A percentile compares a stretch with the other conserved stretches of the same genome.
These are phyloP conservation scores for Odontothrips loti DNA, from an alignment of 2,888 invertebrate species.

Conservation along the genomic window DNA sequence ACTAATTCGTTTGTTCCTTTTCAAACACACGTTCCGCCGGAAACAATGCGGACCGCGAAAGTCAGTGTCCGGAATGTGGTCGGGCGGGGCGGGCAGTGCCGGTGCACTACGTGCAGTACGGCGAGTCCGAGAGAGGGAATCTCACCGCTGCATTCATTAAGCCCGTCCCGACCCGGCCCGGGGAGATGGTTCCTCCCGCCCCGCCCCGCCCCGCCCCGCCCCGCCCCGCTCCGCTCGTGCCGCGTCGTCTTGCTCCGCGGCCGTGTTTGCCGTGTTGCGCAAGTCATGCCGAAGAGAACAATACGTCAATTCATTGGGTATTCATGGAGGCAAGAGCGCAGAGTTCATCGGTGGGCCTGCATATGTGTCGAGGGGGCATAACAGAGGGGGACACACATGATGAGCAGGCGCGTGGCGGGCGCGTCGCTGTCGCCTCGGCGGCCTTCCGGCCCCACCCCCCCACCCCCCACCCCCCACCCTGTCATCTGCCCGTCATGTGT, in stretches of 20 bases:
- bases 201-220: neutral
- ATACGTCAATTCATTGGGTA: neutral
- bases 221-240: neutral
- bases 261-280: too few relatives aligned
- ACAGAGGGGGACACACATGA: too few relatives aligned
- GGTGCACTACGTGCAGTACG: too few relatives aligned
- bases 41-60: neutral
- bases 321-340: neutral
- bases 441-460: too few relatives aligned
- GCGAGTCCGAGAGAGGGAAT: too few relatives aligned
- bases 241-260: neutral
- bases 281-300: neutral
- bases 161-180: neutral
- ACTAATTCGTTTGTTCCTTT: neutral
- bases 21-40: neutral
- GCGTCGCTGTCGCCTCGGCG: too few relatives aligned
- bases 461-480: too few relatives aligned
- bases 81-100: too few relatives aligned
- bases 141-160: neutral
- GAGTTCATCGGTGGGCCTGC: neutral
- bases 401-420: too few relatives aligned
- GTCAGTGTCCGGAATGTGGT: neutral
- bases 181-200: neutral
- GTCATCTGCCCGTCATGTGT: too few relatives aligned
- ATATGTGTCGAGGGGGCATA: neutral